These are phyloP conservation scores for Chamaea fasciata DNA, from an alignment of 2,113 vertebrate species.

Conservation along the genomic window DNA sequence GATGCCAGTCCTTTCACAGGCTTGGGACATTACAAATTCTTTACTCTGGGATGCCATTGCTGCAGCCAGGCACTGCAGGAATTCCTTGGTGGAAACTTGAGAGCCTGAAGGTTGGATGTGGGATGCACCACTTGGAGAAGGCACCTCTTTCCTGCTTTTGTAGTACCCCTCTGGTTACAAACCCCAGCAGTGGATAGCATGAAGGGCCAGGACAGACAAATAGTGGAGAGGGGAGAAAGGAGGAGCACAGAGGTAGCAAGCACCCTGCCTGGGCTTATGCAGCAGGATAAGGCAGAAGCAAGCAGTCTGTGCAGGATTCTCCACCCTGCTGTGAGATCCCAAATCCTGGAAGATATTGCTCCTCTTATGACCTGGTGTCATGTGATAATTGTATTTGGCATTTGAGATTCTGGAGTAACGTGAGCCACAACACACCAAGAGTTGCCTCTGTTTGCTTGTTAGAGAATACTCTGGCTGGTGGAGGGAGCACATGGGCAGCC, in stretches of 20 bases:
- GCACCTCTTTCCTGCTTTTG: background rate
- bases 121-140: background rate
- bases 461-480: background rate
- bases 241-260: background rate
- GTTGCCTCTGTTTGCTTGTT: background rate
- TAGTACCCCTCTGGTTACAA: background rate
- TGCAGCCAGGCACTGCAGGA: background rate
- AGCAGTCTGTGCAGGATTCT: background rate
- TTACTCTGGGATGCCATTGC: background rate
- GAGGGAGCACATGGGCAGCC: background rate
- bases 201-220: background rate
- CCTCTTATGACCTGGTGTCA: background rate
- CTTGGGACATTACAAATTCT: background rate
- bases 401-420: background rate
- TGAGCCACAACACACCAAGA: background rate
- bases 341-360: background rate
- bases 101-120: background rate
- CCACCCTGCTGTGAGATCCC: background rate
- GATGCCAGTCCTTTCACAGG: fast-evolving
- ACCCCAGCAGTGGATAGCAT: background rate
- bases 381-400: background rate
- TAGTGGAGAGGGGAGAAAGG: background rate
- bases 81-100: background rate
- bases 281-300: background rate
- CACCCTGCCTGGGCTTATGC: background rate